phyloP scores from a whole-genome alignment of 2,113 vertebrate species.

The Lichenostomus cassidix region DNA sequence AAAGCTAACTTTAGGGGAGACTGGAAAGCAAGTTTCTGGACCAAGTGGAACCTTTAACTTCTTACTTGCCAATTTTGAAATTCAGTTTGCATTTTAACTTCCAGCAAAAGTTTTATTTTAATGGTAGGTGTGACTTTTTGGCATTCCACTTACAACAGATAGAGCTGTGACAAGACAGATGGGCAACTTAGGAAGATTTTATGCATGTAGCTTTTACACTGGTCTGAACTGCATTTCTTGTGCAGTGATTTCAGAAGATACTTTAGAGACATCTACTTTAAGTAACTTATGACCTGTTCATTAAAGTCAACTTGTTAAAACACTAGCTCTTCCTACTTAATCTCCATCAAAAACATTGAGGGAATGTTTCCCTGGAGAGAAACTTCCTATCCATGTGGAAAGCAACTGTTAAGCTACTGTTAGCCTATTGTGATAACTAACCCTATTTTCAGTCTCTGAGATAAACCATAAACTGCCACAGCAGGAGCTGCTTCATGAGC shows the following conservation, averaged over 20 bases:
- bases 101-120: neutral
- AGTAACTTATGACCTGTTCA: neutral
- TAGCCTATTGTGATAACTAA: neutral
- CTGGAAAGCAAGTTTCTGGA: neutral
- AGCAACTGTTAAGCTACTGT: conserved; percentile 1
- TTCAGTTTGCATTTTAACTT: neutral
- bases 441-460: neutral
- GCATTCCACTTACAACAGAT: neutral
- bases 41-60: neutral
- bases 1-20: neutral
- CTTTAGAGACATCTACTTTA: neutral
- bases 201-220: neutral
- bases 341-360: neutral
- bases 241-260: neutral
- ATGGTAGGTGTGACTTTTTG: neutral
- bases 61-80: neutral
- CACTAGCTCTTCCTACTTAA: neutral
- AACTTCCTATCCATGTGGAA: neutral
- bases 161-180: neutral
- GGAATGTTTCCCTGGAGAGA: neutral
- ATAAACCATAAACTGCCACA: conserved; percentile 2
- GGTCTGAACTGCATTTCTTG: neutral
- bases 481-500: conserved; percentile 5
- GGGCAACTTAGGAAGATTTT: neutral
- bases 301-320: neutral